Evolutionary conservation across 1,140 invertebrate species (phyloP), one percentile per base, ranked within the genome.

Genomic region (Cydia fagiglandana): DNA sequence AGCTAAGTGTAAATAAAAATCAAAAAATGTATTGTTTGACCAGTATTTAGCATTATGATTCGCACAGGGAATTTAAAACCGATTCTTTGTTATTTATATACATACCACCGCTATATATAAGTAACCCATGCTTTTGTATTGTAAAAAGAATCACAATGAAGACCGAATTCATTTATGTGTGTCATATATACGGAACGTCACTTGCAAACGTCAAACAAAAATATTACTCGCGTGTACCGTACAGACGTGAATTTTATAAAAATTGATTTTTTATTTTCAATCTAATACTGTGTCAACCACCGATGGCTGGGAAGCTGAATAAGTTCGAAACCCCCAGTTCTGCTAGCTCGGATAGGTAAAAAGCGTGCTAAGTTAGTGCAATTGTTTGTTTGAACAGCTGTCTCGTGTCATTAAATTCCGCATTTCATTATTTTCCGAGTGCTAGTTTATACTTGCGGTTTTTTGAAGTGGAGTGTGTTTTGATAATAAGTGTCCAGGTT

Each of bases 331-430:
- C 96, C 81, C 96, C 96, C 70, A 97, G 96, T 84, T 97, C 96
- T 73, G 96, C 96, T 76, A 97, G 96, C 92, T 97, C 96, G 41
- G 96, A 97, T 90, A 97, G 96, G 96, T 97, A 95, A 91, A 87
- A 75, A 83, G 85, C 84, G 83, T 84, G 84, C 77, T 89, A 89
- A 90, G 81, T 84, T 86, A 86, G 80, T 78, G 78, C 83, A 77
- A 83, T 83, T 89, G 86, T 89, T 89, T 89, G 83, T 88, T 87
- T 89, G 84, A 80, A 87, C 90, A 92, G 89, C 91, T 91, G 88
- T 86, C 83, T 85, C 77, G 77, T 86, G 86, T 91, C 86, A 88
- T 82, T 87, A 86, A 84, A 86, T 83, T 80, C 87, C 82, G 79
- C 78, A 77, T 75, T 81, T 80, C 77, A 80, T 78, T 83, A 73